Evolutionary conservation across 2,113 vertebrate genomes (phyloP).

Genomic region (Nibea albiflora): DNA sequence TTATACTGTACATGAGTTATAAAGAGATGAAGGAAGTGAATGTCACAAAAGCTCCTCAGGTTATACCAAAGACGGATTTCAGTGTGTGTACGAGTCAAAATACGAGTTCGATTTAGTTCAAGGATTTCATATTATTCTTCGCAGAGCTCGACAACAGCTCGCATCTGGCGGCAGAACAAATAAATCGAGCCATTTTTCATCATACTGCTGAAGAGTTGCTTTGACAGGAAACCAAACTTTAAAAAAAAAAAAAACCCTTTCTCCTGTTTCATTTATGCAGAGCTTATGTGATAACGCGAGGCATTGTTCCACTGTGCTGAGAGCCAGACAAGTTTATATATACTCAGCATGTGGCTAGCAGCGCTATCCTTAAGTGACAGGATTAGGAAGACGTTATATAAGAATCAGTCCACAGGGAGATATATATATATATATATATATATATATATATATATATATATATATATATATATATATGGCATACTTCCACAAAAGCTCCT

Average conservation of each 20-base stretch:
- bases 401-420: neutral
- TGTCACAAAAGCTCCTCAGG: neutral
- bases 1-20: neutral
- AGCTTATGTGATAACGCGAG: conserved; percentile 2
- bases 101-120: neutral
- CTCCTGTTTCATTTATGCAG: conserved; percentile 17
- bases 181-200: neutral
- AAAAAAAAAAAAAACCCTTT: no score
- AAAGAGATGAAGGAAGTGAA: neutral
- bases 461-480: neutral
- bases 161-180: neutral
- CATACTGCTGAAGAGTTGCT: neutral
- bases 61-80: neutral
- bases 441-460: no score
- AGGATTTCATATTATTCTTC: conserved; percentile 3
- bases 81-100: neutral
- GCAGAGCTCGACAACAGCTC: neutral
- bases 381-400: neutral
- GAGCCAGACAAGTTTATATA: conserved; percentile 7
- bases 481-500: neutral
- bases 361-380: conserved; percentile 4
- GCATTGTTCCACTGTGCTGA: neutral
- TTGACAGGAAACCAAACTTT: conserved; percentile 14
- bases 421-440: neutral
- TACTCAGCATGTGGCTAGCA: conserved; percentile 14